Evolutionary conservation across 2,797 vertebrate species (phyloP).

Genomic region (Semotilus atromaculatus): DNA sequence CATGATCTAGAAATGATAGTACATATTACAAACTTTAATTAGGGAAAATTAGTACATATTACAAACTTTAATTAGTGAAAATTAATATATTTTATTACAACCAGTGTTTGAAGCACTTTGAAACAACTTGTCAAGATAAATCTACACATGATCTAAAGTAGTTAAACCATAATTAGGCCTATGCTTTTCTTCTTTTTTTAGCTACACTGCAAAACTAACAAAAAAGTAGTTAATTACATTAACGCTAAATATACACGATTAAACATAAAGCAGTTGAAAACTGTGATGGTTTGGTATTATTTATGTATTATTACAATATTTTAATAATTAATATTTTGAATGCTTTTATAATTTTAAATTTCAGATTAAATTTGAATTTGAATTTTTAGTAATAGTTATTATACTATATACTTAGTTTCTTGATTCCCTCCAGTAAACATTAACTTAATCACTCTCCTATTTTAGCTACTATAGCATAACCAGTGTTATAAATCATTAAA

Average conservation of each 20-base stretch:
- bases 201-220: not conserved
- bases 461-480: not conserved
- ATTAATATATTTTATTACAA: not conserved
- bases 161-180: too few species aligned
- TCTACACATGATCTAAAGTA: not conserved
- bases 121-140: not conserved
- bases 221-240: not conserved
- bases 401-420: too few species aligned
- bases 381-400: too few species aligned
- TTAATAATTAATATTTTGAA: too few species aligned
- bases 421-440: not conserved
- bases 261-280: not conserved
- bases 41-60: not conserved
- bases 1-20: not conserved
- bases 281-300: not conserved
- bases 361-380: too few species aligned
- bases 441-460: not conserved
- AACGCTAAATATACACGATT: not conserved
- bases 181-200: not conserved
- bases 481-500: constrained; percentile 28
- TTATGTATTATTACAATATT: too few species aligned
- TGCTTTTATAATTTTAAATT: too few species aligned
- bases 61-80: not conserved
- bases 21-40: not conserved
- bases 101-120: not conserved